Evolutionary conservation across 2,797 vertebrate genomes (phyloP).

Genomic region (Propithecus deckenii): DNA sequence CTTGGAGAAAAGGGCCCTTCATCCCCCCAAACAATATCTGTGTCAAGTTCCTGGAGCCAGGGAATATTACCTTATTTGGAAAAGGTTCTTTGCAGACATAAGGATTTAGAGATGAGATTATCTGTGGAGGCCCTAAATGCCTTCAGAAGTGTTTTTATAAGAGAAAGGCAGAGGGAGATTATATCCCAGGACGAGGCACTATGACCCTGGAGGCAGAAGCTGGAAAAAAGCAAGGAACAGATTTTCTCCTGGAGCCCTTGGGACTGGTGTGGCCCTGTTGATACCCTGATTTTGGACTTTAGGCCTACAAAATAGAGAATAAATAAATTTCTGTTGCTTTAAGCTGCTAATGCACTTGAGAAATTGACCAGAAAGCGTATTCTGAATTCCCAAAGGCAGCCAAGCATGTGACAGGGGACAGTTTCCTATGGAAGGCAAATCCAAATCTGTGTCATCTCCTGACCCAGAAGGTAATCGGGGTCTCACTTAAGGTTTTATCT

Average conservation of each 20-base stretch:
- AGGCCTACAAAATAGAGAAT: neutral
- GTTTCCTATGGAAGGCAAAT: neutral
- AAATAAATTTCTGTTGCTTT: neutral
- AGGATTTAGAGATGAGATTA: neutral
- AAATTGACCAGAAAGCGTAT: neutral
- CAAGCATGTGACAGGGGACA: neutral
- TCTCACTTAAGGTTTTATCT: neutral
- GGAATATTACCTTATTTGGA: neutral
- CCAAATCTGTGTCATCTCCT: neutral
- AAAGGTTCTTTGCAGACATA: neutral
- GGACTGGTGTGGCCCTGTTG: neutral
- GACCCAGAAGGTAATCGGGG: neutral
- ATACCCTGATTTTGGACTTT: neutral
- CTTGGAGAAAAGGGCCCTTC: rapidly evolving
- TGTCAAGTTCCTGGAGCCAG: neutral
- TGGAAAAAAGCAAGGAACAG: neutral
- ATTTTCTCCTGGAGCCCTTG: neutral
- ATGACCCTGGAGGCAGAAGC: neutral
- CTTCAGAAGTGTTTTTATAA: neutral
- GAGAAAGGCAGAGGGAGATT: neutral
- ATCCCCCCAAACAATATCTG: neutral
- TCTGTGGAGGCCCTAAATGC: neutral
- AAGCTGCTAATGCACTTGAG: neutral
- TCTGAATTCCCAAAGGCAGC: neutral
- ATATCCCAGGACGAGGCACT: too few species aligned